These are phyloP conservation scores for Ptychochromis oligacanthus DNA, from an alignment of 2,113 vertebrate species.

Conservation along the genomic window DNA sequence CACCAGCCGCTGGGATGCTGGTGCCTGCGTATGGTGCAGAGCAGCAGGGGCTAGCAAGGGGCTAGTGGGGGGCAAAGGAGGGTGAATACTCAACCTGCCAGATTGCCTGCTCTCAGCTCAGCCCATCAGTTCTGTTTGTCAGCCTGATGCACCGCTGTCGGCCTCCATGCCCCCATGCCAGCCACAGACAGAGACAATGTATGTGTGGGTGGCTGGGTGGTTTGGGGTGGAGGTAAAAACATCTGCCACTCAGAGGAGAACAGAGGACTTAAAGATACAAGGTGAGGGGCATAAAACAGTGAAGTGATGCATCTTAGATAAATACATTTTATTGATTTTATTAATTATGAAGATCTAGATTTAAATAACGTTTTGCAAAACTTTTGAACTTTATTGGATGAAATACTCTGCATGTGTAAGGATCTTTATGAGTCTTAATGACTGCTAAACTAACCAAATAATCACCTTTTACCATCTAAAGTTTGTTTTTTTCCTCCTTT, in stretches of 20 bases:
- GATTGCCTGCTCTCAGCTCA: conserved; percentile 77
- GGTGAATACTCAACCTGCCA: conserved; percentile 87
- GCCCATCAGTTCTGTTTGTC: conserved; percentile 92
- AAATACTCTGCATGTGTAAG: neutral
- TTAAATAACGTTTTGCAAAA: neutral
- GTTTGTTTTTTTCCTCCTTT: neutral
- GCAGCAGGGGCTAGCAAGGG: conserved; percentile 84
- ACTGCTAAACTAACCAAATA: neutral
- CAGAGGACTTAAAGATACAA: conserved; percentile 52
- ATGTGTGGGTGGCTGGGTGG: conserved; percentile 35
- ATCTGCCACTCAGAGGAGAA: conserved; percentile 77
- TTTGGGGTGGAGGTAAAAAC: conserved; percentile 75
- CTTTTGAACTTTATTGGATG: neutral
- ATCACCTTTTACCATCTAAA: neutral
- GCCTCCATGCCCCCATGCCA: conserved; percentile 65
- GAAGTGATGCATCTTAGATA: conserved; percentile 25
- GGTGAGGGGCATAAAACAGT: conserved; percentile 26
- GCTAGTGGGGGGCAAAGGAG: conserved; percentile 70
- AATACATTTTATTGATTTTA: neutral
- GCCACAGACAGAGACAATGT: conserved; percentile 58
- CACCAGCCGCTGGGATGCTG: conserved; percentile 77
- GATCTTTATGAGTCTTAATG: neutral
- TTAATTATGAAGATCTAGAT: neutral
- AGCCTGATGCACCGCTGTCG: conserved; percentile 77
- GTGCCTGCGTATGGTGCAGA: conserved; percentile 81